Percentiles rank a stretch among this genome's conserved stretches.
Evolutionary conservation across 2,888 invertebrate genomes (phyloP).

Genomic region (Himalopsyche anomala): DNA sequence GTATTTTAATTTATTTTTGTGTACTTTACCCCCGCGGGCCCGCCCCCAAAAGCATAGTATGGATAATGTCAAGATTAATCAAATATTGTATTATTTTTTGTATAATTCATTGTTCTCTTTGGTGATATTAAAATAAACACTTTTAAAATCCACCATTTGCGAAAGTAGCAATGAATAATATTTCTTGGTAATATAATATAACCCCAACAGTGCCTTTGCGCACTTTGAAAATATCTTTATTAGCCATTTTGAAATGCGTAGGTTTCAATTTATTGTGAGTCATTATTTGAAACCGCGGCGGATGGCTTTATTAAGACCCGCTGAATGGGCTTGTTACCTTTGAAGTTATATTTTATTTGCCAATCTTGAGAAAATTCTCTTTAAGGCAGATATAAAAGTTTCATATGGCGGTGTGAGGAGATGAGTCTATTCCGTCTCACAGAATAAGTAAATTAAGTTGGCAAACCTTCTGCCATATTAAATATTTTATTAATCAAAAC

Average conservation of each 20-base stretch:
- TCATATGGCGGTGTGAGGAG: constrained; percentile 10
- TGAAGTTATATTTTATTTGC: constrained; percentile 38
- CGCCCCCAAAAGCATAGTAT: too few species aligned
- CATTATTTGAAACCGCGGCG: constrained; percentile 27
- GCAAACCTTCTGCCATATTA: not conserved
- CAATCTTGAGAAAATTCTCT: constrained; percentile 5
- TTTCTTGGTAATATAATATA: constrained; percentile 1
- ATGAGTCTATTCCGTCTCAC: not conserved
- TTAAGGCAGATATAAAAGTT: constrained; percentile 26
- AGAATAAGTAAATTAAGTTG: not conserved
- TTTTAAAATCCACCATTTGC: not conserved
- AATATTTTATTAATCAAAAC: not conserved
- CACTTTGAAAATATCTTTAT: constrained; percentile 27
- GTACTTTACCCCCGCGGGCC: too few species aligned
- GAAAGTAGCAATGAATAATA: not conserved
- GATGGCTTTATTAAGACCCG: constrained; percentile 36
- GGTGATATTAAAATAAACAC: not conserved
- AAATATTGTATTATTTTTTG: not conserved
- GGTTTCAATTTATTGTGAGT: constrained; percentile 37
- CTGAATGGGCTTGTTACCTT: constrained; percentile 39
- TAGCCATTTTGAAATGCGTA: constrained; percentile 33
- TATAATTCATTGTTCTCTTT: not conserved
- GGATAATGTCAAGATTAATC: not conserved
- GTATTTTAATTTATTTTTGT: too few species aligned
- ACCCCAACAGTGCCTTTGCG: not conserved